Conservation (phyloP, 1,140 invertebrate genomes). For the Oryctes rhinoceros region DNA sequence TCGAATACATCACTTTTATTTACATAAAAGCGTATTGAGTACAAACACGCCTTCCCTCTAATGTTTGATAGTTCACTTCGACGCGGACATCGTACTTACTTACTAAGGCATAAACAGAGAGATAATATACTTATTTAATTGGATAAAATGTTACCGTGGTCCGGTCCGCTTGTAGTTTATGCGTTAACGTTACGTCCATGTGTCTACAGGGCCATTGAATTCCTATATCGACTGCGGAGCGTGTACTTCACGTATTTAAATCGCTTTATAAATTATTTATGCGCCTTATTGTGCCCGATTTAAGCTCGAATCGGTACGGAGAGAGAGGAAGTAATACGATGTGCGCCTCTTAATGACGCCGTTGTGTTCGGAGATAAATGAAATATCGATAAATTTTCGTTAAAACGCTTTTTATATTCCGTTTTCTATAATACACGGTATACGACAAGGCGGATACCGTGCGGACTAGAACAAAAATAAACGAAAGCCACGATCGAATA, state of each 20-base stretch:
- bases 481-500: too few species aligned
- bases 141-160: slow-evolving; percentile 18
- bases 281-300: slow-evolving; percentile 13
- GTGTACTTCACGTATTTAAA: slow-evolving; percentile 20
- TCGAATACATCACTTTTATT: background rate
- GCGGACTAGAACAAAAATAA: too few species aligned
- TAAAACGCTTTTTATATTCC: slow-evolving; percentile 23
- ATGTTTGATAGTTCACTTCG: slow-evolving; percentile 23
- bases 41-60: background rate
- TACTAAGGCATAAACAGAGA: slow-evolving; percentile 16
- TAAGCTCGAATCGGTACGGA: background rate
- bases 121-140: slow-evolving; percentile 37
- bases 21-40: background rate
- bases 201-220: background rate
- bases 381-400: slow-evolving; percentile 16
- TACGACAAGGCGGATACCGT: too few species aligned
- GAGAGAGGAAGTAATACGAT: background rate
- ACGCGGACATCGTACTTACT: background rate
- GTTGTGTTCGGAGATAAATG: slow-evolving; percentile 16
- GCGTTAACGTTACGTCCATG: background rate
- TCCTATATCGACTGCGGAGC: background rate
- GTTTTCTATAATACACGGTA: background rate
- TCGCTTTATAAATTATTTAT: slow-evolving; percentile 37
- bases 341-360: slow-evolving; percentile 1
- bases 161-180: background rate